Conservation (phyloP, 2,888 invertebrate species). For the Leptopterna dolabrata region DNA sequence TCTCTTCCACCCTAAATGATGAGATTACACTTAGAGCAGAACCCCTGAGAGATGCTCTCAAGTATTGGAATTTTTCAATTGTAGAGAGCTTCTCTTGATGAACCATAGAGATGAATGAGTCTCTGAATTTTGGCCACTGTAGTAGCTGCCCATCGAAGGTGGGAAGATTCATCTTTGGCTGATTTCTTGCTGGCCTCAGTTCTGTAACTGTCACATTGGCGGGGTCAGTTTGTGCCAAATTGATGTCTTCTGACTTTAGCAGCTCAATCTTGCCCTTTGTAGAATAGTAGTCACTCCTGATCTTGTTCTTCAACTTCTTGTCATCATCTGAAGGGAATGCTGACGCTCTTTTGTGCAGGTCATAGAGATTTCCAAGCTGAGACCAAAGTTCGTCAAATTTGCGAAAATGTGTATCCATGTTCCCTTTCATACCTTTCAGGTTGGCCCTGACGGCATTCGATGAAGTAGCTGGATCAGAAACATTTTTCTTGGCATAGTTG, state of each 20-base stretch:
- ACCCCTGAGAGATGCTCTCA: not conserved
- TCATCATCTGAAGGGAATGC: not conserved
- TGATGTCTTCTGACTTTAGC: not conserved
- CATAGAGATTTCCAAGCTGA: not conserved
- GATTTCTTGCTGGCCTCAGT: no score
- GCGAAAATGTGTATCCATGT: not conserved
- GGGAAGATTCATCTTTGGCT: constrained; percentile 23
- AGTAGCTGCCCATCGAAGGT: not conserved
- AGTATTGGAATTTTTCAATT: constrained; percentile 28
- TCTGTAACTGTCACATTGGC: not conserved
- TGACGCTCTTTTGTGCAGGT: not conserved
- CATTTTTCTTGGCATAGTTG: not conserved
- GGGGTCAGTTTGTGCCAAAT: not conserved
- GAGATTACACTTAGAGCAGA: not conserved
- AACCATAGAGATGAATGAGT: constrained; percentile 23
- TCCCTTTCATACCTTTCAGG: not conserved
- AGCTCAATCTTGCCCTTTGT: not conserved
- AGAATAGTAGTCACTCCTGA: not conserved
- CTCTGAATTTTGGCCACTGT: constrained; percentile 10
- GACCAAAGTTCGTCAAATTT: not conserved
- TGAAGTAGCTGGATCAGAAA: not conserved
- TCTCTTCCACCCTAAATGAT: not conserved
- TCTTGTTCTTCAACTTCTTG: not conserved
- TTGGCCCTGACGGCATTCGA: not conserved
- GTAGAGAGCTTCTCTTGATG: not conserved